Evolutionary conservation across 2,888 invertebrate species (phyloP), one percentile per base, ranked within the genome.

Genomic region (Ischnus inquisitorius): DNA sequence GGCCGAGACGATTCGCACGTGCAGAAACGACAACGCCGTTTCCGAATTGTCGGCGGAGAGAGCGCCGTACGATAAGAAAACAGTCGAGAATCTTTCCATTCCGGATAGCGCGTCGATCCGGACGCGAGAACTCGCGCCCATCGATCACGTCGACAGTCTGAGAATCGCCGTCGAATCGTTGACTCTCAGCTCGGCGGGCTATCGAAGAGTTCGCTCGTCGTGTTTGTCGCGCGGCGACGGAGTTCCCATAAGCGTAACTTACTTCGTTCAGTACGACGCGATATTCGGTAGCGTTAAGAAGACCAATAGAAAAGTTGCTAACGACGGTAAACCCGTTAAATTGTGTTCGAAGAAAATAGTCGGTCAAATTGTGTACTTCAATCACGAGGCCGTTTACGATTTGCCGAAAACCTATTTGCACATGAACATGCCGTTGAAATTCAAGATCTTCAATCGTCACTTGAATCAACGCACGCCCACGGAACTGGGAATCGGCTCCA

Each of bases 261-360:
- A 94, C 89, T 94, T 94, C 89, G 90, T 94, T 48, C 94, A 94
- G 83, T 95, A 94, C 88, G 89, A 93, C 81, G 88, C 94, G 79
- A 93, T 93, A 25, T 93, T 94, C 85, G 88, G 88, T 48, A 88
- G 92, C 79, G 76, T 82, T 1, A 92, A 90, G 80, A 89, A 90
- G 90, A 84, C 64, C 86, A 93, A 89, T 86, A 93, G 77, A 91
- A 94, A 93, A 90, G 91, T 80, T 89, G 90, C 87, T 85, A 93
- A 87, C 89, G 93, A 86, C 84, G 93, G 82, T 87, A 93, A 89
- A 87, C 88, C 83, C 39, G 86, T 89, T 87, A 93, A 92, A 88
- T 90, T 90, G 88, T 94, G 93, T 87, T 93, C 94, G 2, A 94
- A 94, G 81, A 93, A 93, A 84, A 90, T 93, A 85, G 87, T 91